A percentile compares a stretch with the other conserved stretches of the same genome.
phyloP scores from a whole-genome alignment of 2,888 invertebrate species.

The Epirrita christyi region DNA sequence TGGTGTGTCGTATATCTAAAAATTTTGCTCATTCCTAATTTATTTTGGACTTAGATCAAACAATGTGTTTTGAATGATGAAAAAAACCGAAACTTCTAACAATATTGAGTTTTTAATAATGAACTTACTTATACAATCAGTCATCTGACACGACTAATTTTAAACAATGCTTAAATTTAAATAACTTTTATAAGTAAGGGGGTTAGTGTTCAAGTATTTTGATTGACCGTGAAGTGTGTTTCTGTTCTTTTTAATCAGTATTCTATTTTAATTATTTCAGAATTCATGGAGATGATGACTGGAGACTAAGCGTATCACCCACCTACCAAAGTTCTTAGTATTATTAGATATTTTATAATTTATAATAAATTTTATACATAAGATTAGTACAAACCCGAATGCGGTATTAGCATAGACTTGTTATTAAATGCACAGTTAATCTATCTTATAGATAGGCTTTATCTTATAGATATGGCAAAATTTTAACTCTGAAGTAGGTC shows the following conservation, averaged over 20 bases:
- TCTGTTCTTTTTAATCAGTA: not conserved
- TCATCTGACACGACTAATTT: too few species aligned
- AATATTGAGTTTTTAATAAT: too few species aligned
- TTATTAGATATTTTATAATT: conserved; percentile 67
- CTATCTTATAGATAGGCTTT: conserved; percentile 75
- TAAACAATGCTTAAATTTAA: too few species aligned
- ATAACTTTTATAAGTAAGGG: too few species aligned
- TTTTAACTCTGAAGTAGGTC: conserved; percentile 50
- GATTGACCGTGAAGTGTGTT: too few species aligned
- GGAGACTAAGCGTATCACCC: conserved; percentile 87
- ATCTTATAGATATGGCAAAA: conserved; percentile 33
- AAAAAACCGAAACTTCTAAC: not conserved
- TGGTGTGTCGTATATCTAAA: conserved; percentile 37
- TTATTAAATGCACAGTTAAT: conserved; percentile 50
- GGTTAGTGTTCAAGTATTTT: too few species aligned
- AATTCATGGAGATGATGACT: conserved; percentile 98
- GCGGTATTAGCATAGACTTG: conserved; percentile 76
- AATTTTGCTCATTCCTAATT: conserved; percentile 32
- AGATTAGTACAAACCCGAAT: conserved; percentile 77
- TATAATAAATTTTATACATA: conserved; percentile 55
- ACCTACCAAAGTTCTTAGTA: conserved; percentile 47
- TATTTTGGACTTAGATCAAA: conserved; percentile 47
- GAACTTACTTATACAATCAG: too few species aligned
- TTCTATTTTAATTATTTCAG: conserved; percentile 78
- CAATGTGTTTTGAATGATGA: conserved; percentile 19